Conservation (phyloP, 2,888 invertebrate species). For the Therioaphis trifolii region DNA sequence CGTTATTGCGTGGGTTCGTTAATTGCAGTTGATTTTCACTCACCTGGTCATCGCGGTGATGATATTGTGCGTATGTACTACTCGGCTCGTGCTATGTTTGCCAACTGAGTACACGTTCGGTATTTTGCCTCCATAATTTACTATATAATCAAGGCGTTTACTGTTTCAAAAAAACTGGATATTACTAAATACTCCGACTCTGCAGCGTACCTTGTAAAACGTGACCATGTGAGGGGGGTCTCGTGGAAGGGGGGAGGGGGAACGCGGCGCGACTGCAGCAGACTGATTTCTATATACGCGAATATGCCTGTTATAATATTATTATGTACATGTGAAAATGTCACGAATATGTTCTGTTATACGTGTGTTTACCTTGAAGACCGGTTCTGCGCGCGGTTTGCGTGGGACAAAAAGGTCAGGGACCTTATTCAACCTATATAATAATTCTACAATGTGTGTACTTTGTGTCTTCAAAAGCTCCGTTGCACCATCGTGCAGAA, state of each 20-base stretch:
- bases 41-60: constrained; percentile 45
- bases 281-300: constrained; percentile 39
- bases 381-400: constrained; percentile 36
- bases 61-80: too few relatives aligned
- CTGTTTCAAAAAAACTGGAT: constrained; percentile 51
- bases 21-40: constrained; percentile 15
- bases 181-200: constrained; percentile 10
- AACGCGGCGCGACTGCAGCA: neutral
- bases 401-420: constrained; percentile 42
- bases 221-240: constrained; percentile 30
- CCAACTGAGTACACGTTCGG: constrained; percentile 33
- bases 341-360: constrained; percentile 35
- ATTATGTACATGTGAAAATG: constrained; percentile 35
- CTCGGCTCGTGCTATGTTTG: constrained; percentile 37
- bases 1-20: constrained; percentile 9
- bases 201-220: constrained; percentile 42
- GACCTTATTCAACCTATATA: constrained; percentile 19
- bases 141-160: constrained; percentile 32
- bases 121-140: constrained; percentile 31
- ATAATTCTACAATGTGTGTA: too few relatives aligned
- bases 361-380: constrained; percentile 27
- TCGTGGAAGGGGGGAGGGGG: neutral
- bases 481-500: neutral
- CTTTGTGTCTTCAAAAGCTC: constrained; percentile 13
- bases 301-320: constrained; percentile 32